Evolutionary conservation across 2,888 invertebrate species (phyloP).

Genomic region (Lampropteryx suffumata): DNA sequence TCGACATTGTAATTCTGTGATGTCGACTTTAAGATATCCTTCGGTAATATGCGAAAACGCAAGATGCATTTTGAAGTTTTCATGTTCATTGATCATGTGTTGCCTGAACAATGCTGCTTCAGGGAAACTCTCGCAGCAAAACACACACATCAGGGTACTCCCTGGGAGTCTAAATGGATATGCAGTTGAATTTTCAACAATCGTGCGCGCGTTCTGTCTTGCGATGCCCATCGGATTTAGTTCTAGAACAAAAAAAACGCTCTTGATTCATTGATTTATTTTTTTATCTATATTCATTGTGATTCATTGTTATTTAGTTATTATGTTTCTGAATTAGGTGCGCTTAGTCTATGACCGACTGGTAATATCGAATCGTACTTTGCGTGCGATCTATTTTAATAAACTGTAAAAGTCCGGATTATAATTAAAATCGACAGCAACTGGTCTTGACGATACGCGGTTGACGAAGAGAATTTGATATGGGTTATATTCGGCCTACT

Average conservation of each 20-base stretch:
- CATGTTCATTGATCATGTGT: constrained; percentile 46
- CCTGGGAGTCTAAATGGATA: constrained; percentile 66
- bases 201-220: constrained; percentile 62
- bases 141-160: constrained; percentile 60
- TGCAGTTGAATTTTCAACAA: constrained; percentile 61
- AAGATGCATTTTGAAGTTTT: constrained; percentile 32
- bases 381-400: too few relatives aligned
- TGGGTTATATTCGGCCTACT: too few relatives aligned
- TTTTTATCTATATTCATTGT: too few relatives aligned
- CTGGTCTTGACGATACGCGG: too few relatives aligned
- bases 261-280: constrained; percentile 17
- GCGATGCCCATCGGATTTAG: constrained; percentile 57
- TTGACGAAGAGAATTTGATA: too few relatives aligned
- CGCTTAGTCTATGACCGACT: too few relatives aligned
- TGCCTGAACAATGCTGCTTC: constrained; percentile 44
- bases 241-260: constrained; percentile 69
- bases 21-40: constrained; percentile 52
- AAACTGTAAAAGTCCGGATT: too few relatives aligned
- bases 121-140: constrained; percentile 55
- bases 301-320: too few relatives aligned
- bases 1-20: constrained; percentile 55
- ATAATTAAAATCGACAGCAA: too few relatives aligned
- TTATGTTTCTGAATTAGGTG: too few relatives aligned
- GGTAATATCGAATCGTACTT: too few relatives aligned
- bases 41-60: constrained; percentile 42